phyloP scores from a whole-genome alignment of 2,888 invertebrate species.

The Macropis europaea region DNA sequence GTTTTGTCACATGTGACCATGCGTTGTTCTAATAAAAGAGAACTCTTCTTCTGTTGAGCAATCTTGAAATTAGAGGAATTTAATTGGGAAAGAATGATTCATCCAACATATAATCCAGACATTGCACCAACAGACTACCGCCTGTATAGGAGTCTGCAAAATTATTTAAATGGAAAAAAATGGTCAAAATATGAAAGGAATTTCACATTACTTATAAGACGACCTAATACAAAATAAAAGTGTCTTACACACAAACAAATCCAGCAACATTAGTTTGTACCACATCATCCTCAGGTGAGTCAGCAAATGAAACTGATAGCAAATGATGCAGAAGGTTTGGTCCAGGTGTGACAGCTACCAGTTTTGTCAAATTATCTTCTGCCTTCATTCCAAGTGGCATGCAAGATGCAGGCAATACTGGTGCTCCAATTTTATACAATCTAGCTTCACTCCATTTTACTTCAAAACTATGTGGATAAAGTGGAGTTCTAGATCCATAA shows the following conservation, averaged over 20 bases:
- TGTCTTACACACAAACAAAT: conserved; percentile 93
- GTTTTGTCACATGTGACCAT: no score
- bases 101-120: no score
- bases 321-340: conserved; percentile 92
- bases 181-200: no score
- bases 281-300: conserved; percentile 90
- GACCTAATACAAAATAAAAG: neutral
- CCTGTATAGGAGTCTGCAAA: no score
- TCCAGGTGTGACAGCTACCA: conserved; percentile 90
- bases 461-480: conserved; percentile 97
- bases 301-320: conserved; percentile 93
- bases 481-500: conserved; percentile 91
- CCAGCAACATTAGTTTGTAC: conserved; percentile 94
- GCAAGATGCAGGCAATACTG: conserved; percentile 95
- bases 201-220: no score
- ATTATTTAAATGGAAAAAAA: no score
- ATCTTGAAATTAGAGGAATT: no score
- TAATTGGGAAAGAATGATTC: no score
- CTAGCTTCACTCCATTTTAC: conserved; percentile 94
- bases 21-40: no score
- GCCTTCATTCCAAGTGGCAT: conserved; percentile 97
- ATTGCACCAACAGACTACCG: no score
- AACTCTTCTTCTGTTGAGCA: no score
- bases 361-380: conserved; percentile 94
- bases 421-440: conserved; percentile 96